These are phyloP conservation scores for Physeter macrocephalus DNA, from an alignment of 2,113 vertebrate genomes.

Conservation along the genomic window DNA sequence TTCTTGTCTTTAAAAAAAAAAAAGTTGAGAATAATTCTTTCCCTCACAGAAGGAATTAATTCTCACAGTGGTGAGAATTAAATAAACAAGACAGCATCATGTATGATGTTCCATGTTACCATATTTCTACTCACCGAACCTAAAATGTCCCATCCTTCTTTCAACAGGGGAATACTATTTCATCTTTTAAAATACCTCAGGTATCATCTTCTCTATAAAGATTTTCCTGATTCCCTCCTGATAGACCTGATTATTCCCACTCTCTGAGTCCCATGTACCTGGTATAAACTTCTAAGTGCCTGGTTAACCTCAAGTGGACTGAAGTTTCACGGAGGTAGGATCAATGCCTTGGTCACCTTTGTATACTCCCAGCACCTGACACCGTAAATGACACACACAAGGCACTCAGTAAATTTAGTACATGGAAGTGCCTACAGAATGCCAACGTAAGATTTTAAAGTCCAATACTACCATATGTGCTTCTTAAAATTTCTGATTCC, in stretches of 20 bases:
- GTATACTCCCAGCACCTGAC: background rate
- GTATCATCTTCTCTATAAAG: background rate
- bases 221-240: background rate
- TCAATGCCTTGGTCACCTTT: background rate
- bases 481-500: constrained; percentile 28
- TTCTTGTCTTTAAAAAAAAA: background rate
- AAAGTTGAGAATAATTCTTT: background rate
- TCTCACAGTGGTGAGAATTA: background rate
- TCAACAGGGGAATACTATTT: background rate
- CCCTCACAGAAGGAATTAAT: background rate
- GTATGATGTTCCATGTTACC: background rate
- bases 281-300: background rate
- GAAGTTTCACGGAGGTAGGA: background rate
- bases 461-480: background rate
- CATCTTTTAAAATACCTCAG: background rate
- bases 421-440: background rate
- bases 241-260: background rate
- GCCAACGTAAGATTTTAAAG: background rate
- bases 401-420: background rate
- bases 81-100: background rate
- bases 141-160: background rate
- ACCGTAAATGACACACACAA: background rate
- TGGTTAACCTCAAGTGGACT: background rate
- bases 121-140: background rate
- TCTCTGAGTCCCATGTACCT: background rate